Conservation (phyloP, 30 jellyfish, hydroid and myxozoan species). For the Turritopsis dohrnii region DNA sequence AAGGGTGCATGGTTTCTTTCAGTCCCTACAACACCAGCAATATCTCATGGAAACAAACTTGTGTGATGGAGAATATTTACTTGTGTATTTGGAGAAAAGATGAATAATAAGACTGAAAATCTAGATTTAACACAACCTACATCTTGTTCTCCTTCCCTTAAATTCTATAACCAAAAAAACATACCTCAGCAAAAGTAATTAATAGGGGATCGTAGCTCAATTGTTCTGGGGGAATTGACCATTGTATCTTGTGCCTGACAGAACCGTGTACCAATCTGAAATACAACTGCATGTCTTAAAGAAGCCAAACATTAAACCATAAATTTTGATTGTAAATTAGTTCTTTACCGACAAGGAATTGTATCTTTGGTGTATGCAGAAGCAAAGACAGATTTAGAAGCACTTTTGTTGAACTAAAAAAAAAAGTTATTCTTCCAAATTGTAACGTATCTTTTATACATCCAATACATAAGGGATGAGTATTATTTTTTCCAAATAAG, state of each 20-base stretch:
- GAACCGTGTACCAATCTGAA: constrained; percentile 89
- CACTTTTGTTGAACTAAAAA: constrained; percentile 51
- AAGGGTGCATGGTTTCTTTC: constrained; percentile 76
- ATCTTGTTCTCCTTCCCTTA: too few relatives aligned
- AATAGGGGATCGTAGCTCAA: constrained; percentile 73
- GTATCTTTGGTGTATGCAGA: constrained; percentile 71
- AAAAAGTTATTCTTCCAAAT: not conserved
- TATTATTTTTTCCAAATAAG: too few relatives aligned
- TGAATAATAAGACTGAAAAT: too few relatives aligned
- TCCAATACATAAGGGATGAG: too few relatives aligned
- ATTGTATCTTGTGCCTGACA: constrained; percentile 73
- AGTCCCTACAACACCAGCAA: constrained; percentile 46
- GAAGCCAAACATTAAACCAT: too few relatives aligned
- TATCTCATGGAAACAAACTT: too few relatives aligned
- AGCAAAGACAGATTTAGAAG: constrained; percentile 54
- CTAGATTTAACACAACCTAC: too few relatives aligned
- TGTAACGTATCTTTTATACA: not conserved
- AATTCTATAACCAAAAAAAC: too few relatives aligned
- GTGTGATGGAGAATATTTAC: not conserved
- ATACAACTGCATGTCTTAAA: too few relatives aligned
- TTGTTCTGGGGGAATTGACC: constrained; percentile 81
- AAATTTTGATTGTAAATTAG: too few relatives aligned
- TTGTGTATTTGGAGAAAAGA: not conserved
- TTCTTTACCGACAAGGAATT: constrained; percentile 81
- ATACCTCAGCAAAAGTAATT: constrained; percentile 88